Evolutionary conservation across 1,140 invertebrate genomes (phyloP).

Genomic region (Pogonus chalceus): DNA sequence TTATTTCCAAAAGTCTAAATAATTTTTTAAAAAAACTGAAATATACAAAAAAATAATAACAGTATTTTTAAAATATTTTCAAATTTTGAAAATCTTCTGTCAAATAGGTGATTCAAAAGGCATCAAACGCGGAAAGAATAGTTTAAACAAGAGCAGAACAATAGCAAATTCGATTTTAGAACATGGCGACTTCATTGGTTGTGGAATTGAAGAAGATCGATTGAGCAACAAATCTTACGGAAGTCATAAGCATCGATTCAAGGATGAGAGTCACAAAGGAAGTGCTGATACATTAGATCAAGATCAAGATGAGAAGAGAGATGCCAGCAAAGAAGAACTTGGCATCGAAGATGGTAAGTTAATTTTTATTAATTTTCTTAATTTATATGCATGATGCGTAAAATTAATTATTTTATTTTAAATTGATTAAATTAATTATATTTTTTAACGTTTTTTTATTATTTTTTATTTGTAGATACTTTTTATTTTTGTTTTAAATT

Average conservation of each 20-base stretch:
- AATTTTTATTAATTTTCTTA: no score
- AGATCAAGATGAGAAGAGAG: slow-evolving; percentile 76
- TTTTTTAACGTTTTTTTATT: no score
- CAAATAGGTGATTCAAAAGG: slow-evolving; percentile 26
- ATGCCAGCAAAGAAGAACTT: slow-evolving; percentile 81
- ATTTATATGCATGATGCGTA: no score
- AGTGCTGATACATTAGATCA: slow-evolving; percentile 70
- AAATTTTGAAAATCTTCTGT: no score
- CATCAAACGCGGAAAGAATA: slow-evolving; percentile 31
- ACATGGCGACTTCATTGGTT: slow-evolving; percentile 28
- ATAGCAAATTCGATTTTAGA: slow-evolving; percentile 34
- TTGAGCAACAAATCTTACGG: slow-evolving; percentile 87
- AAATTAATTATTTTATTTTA: no score
- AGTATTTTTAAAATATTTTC: no score
- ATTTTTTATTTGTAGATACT: no score
- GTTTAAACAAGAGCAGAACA: slow-evolving; percentile 31
- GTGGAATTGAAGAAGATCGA: slow-evolving; percentile 50
- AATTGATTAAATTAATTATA: no score
- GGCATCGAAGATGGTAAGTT: slow-evolving; percentile 55
- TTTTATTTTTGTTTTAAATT: no score
- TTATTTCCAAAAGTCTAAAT: no score
- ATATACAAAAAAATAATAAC: no score
- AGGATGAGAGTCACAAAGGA: slow-evolving; percentile 81
- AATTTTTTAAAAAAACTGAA: no score
- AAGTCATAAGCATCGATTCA: slow-evolving; percentile 81